A percentile compares a stretch with the other conserved stretches of the same genome.
Conservation (phyloP, 1,140 invertebrate species). For the Saccostrea cuccullata region DNA sequence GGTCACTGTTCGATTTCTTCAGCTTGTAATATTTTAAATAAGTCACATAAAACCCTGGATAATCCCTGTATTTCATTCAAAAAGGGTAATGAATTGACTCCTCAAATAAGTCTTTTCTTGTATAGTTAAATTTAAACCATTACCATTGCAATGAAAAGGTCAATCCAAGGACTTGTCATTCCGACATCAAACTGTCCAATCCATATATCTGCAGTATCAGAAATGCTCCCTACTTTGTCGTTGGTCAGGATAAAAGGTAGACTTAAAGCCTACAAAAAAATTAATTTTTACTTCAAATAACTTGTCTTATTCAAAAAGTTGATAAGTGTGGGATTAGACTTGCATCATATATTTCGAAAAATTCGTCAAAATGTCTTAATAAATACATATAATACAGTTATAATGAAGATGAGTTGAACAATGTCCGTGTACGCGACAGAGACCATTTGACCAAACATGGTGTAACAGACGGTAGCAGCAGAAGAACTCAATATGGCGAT, state of each 20-base stretch:
- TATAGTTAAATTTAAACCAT: neutral
- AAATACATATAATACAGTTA: constrained; percentile 69
- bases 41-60: no score
- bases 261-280: constrained; percentile 88
- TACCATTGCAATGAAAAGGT: constrained; percentile 76
- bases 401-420: constrained; percentile 72
- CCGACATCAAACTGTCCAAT: constrained; percentile 86
- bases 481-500: constrained; percentile 71
- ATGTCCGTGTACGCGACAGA: constrained; percentile 78
- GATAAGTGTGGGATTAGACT: no score
- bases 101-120: no score
- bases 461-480: constrained; percentile 72
- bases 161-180: constrained; percentile 66
- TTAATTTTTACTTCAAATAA: no score
- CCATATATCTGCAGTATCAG: constrained; percentile 87
- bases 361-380: no score
- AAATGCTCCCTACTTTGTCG: constrained; percentile 86
- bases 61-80: no score
- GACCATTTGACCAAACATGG: constrained; percentile 76
- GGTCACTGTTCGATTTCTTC: no score
- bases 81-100: no score
- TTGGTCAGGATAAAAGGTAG: constrained; percentile 96
- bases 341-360: no score
- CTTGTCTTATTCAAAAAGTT: no score
- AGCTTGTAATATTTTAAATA: no score